Evolutionary conservation across 2,888 invertebrate genomes (phyloP).

Genomic region (Adelphocoris suturalis): DNA sequence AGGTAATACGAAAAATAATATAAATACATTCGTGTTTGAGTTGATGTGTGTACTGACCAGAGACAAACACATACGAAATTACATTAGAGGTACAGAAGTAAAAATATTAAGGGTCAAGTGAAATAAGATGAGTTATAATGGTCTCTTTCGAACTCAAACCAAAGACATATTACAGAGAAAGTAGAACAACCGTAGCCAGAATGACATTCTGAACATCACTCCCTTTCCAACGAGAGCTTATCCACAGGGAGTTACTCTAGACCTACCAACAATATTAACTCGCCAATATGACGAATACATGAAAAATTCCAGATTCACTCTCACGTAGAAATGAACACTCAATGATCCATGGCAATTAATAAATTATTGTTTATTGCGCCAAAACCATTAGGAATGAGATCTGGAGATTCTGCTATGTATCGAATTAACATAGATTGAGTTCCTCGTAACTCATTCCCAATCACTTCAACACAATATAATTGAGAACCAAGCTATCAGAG

Average conservation of each 20-base stretch:
- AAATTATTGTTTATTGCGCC: no score
- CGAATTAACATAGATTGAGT: no score
- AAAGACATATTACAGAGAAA: background rate
- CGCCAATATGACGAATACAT: background rate
- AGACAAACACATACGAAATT: slow-evolving; percentile 8
- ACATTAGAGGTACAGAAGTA: background rate
- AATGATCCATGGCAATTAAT: no score
- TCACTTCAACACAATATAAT: no score
- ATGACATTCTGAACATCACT: background rate
- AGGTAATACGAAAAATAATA: background rate
- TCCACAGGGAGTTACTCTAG: background rate
- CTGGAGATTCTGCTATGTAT: no score
- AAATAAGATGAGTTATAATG: background rate
- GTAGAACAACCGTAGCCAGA: background rate
- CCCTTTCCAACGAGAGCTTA: background rate
- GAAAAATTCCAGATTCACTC: background rate
- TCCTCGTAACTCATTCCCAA: no score
- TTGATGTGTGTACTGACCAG: background rate
- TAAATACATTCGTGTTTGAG: slow-evolving; percentile 14
- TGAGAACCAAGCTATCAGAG: no score
- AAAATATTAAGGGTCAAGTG: background rate
- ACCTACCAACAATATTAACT: slow-evolving; percentile 12
- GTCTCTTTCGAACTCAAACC: background rate
- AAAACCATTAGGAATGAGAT: no score
- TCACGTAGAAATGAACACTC: no score